Evolutionary conservation across 2,888 invertebrate genomes (phyloP), one percentile per base, ranked within the genome.

Genomic region (Acanthosepion lycidas): DNA sequence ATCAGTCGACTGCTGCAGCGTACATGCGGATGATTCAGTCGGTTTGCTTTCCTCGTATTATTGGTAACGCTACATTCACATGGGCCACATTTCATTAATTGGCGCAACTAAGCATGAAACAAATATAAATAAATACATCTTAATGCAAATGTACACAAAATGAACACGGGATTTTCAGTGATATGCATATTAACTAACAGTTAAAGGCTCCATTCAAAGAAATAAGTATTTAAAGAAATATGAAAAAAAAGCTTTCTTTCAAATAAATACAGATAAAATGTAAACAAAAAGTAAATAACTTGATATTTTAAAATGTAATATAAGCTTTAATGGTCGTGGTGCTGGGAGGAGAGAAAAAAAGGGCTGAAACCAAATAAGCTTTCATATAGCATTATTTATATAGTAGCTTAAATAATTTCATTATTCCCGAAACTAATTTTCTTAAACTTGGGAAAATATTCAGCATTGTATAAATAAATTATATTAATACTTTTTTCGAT

Each of bases 11-110:
- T 78, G 78, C 78, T 12, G 78, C 78, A 33, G 78, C n/a, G n/a
- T 33, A 78, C 78, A 78, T n/a, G 78, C 78, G n/a, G n/a, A 78
- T 78, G 78, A 78, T 78, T 33, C 78, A 78, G 78, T 33, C 78
- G n/a, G 33, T 78, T 33, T n/a, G n/a, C 78, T 3, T 12, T 33
- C n/a, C n/a, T 0, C 78, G 33, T 12, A 78, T 78, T 78, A 78
- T 78, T 78, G 78, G 78, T 78, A 78, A 78, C 78, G 78, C 78
- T 78, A n/a, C 78, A 78, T 78, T 78, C 78, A 15, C n/a, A n/a
- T 78, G n/a, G n/a, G 78, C 78, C 78, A 78, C 33, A 78, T 78
- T 78, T 78, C 78, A 78, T 78, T 78, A 78, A 78, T 78, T 78
- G 78, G 78, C 78, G 15, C 78, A 78, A 78, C 78, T 78, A 78